Conservation (phyloP, 2,888 invertebrate genomes). For the Heterodera filipjevi region DNA sequence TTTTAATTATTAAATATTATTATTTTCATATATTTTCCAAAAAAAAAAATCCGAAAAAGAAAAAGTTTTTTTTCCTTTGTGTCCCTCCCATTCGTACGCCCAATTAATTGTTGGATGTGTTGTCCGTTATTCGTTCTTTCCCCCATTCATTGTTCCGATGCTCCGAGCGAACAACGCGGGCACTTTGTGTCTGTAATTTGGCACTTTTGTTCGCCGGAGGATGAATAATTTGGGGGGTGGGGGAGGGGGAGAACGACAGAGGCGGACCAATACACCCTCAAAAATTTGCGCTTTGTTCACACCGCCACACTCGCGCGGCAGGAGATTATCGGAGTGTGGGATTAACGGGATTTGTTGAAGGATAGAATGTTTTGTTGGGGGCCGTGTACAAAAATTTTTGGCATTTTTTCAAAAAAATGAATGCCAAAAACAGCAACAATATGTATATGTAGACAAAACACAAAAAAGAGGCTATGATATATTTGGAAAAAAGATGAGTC, state of each 20-base stretch:
- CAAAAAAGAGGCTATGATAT: too few species aligned
- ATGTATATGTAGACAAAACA: neutral
- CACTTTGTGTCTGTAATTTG: constrained; percentile 4
- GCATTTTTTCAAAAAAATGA: neutral
- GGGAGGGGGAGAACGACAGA: too few species aligned
- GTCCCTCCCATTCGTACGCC: too few species aligned
- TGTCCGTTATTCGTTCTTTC: neutral
- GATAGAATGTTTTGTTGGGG: neutral
- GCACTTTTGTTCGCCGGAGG: neutral
- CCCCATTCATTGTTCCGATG: neutral
- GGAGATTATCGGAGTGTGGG: neutral
- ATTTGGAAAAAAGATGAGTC: neutral
- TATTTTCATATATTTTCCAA: too few species aligned
- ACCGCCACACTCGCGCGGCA: neutral
- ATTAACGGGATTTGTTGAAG: constrained; percentile 1
- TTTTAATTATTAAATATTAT: too few species aligned
- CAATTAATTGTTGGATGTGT: neutral
- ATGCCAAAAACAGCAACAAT: neutral
- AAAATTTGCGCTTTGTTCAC: constrained; percentile 1
- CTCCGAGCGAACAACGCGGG: neutral
- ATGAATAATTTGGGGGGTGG: neutral
- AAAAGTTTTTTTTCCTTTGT: too few species aligned
- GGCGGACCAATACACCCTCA: neutral
- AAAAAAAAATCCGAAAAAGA: too few species aligned
- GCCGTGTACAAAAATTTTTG: neutral